Evolutionary conservation across 1,140 invertebrate species (phyloP).

Genomic region (Brachionus rubens): DNA sequence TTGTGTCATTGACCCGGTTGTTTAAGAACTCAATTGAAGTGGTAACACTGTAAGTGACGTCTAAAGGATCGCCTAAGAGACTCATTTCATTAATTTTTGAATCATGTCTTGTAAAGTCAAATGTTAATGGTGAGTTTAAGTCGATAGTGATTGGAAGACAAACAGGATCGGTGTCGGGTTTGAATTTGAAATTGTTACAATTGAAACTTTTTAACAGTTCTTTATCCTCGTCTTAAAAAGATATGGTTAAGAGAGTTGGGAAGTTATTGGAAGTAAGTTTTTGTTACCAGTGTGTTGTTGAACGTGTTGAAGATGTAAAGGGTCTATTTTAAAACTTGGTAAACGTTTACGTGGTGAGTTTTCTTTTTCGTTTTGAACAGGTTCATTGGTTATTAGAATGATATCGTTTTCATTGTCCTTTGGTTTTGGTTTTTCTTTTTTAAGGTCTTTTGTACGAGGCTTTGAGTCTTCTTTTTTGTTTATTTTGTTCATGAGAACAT

Average conservation of each 20-base stretch:
- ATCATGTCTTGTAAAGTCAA: too few relatives aligned
- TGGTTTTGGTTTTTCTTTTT: background rate
- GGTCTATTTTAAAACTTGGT: too few relatives aligned
- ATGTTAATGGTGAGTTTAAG: too few relatives aligned
- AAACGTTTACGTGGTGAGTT: background rate
- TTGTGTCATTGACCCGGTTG: background rate
- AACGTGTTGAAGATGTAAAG: too few relatives aligned
- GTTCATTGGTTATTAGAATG: background rate
- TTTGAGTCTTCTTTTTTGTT: constrained; percentile 6
- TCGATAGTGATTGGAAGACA: too few relatives aligned
- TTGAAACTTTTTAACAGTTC: background rate
- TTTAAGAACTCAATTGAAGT: too few relatives aligned
- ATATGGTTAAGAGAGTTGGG: too few relatives aligned
- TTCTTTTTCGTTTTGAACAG: background rate
- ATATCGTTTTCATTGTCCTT: background rate
- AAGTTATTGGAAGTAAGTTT: too few relatives aligned
- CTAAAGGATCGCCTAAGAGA: too few relatives aligned
- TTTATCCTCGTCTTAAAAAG: background rate
- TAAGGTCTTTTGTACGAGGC: background rate
- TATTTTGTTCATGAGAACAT: constrained; percentile 34
- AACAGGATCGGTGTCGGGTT: background rate
- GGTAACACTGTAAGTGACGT: too few relatives aligned
- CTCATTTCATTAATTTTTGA: too few relatives aligned
- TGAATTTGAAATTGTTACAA: background rate
- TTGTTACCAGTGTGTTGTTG: too few relatives aligned